Base-by-base conservation (phyloP, 2,888 invertebrate species). In the Microdon myrmicae region DNA sequence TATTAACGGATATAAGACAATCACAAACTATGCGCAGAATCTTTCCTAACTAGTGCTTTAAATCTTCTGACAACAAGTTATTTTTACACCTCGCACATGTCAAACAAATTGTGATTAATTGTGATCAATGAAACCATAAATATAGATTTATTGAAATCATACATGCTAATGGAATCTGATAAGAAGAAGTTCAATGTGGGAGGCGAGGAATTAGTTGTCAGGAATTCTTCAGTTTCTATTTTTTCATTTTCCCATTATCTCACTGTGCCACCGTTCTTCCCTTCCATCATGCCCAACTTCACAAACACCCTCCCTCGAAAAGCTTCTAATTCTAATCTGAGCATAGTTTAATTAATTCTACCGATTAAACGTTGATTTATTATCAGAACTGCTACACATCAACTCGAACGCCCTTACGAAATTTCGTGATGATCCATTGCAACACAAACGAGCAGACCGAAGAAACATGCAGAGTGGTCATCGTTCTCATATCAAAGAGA, bases 61-160 rank as follows among this genome's bases (percentile, higher is more conserved):
- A n/a, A n/a, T n/a, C n/a, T n/a, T n/a, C n/a, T 51, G 37, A 26
- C 32, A 39, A 31, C 51, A 60, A 47, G 59, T 59, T 47, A 31
- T 19, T 16, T 37, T 25, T 37, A 12, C 19, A 20, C 41, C 28
- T 29, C 13, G 22, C 31, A 53, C 37, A 43, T 55, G 54, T 26
- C 53, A 64, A 58, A 58, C 64, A 17, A 58, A 64, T 64, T 58
- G 43, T 31, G 12, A 45, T 25, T 44, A 39, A 45, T 55, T 49
- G 26, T 17, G 51, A 51, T 55, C 56, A 38, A 48, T 48, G 23
- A 32, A 60, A 49, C 47, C 54, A 44, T 38, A 74, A 72, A 76
- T 77, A 77, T 77, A 75, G 77, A 78, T 78, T 78, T 78, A 78
- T 78, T 77, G 78, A 74, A 78, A 74, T 77, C 77, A 78, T 78